phyloP scores from a whole-genome alignment of 2,113 vertebrate genomes.

The Malurus cyaneus region DNA sequence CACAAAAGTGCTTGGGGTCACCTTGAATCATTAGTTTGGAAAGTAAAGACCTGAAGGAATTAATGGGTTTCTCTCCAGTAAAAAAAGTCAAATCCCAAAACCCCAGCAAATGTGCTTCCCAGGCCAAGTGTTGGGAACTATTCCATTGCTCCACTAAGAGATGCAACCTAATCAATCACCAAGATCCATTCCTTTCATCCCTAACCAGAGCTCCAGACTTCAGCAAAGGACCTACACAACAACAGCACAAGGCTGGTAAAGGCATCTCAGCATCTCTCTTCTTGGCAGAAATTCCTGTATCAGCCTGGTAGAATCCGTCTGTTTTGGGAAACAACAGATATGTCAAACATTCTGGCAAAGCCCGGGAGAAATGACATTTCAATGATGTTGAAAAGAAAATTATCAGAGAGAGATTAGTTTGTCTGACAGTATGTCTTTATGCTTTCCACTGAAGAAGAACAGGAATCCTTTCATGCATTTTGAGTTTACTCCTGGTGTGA shows the following conservation, averaged over 20 bases:
- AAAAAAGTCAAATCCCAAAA: background rate
- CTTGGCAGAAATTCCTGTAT: background rate
- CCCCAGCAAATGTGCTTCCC: background rate
- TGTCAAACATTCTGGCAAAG: conserved; percentile 5
- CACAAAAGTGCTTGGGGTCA: background rate
- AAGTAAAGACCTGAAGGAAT: background rate
- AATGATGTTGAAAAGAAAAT: conserved; percentile 29
- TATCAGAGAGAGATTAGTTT: conserved; percentile 35
- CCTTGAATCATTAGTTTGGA: background rate
- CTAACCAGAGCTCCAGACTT: background rate
- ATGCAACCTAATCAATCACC: background rate
- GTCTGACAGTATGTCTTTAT: conserved; percentile 16
- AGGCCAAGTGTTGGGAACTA: background rate
- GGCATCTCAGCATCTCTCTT: background rate
- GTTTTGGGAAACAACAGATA: background rate
- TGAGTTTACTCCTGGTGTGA: background rate
- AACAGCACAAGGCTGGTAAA: background rate
- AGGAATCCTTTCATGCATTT: background rate
- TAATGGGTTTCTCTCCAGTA: background rate
- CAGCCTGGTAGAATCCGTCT: background rate
- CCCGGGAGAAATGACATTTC: conserved; percentile 24
- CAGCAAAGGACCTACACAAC: background rate
- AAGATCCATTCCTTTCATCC: background rate
- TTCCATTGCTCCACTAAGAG: background rate
- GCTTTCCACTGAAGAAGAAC: background rate